Conservation (phyloP, 2,113 vertebrate species). For the Podarcis cretensis region DNA sequence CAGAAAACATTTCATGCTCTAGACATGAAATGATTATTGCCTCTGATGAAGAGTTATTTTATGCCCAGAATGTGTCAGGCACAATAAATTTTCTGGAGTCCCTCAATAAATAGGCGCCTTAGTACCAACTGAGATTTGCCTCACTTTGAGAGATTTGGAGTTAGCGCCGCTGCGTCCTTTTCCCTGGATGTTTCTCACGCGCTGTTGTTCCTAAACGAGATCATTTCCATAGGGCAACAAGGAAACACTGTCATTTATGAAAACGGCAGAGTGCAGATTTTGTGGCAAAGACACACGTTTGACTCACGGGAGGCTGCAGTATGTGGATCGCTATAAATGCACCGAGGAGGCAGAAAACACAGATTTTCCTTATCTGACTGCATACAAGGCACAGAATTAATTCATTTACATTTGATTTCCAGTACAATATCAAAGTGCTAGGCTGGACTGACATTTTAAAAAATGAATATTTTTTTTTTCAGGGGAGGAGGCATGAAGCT, state of each 20-base stretch:
- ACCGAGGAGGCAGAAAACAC: neutral
- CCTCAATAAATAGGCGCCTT: neutral
- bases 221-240: neutral
- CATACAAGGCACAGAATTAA: neutral
- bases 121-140: neutral
- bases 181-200: neutral
- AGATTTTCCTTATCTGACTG: neutral
- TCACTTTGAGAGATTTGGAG: neutral
- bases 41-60: neutral
- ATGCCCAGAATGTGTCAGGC: neutral
- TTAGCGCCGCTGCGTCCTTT: too few relatives aligned
- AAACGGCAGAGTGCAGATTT: neutral
- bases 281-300: neutral
- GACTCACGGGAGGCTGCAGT: neutral
- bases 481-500: too few relatives aligned
- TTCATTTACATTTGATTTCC: too few relatives aligned
- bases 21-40: neutral
- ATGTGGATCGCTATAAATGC: constrained; percentile 35
- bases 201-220: neutral
- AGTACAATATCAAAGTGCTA: too few relatives aligned
- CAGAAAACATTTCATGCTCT: neutral
- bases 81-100: neutral
- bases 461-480: too few relatives aligned
- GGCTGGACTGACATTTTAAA: too few relatives aligned
- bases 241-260: neutral